Conservation (phyloP, 2,113 vertebrate species). For the Acanthisitta chloris region DNA sequence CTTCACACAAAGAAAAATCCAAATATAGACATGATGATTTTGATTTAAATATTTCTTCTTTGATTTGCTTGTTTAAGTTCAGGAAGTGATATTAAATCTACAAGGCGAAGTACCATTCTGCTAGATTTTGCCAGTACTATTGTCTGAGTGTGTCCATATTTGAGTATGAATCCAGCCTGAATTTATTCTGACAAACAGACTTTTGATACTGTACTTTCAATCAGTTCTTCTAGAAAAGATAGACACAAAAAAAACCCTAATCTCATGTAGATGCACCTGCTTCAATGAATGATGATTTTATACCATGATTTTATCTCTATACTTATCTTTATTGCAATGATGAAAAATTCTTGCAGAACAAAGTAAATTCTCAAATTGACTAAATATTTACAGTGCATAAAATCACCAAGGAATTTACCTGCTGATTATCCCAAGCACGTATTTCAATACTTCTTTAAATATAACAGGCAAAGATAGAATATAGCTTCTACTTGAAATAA, state of each 20-base stretch:
- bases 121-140: neutral
- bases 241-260: neutral
- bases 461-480: neutral
- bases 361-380: neutral
- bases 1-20: neutral
- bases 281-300: neutral
- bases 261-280: neutral
- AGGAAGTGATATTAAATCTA: neutral
- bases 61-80: neutral
- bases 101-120: neutral
- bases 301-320: neutral
- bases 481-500: conserved; percentile 37
- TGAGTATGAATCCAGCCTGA: neutral
- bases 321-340: neutral
- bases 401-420: neutral
- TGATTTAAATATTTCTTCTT: neutral
- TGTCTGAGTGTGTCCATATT: neutral
- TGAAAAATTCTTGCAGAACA: neutral
- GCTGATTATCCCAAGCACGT: neutral
- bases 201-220: neutral
- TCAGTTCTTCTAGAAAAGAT: neutral
- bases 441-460: neutral
- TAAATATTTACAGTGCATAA: neutral
- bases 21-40: neutral
- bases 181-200: neutral